Evolutionary conservation across 2,888 invertebrate species (phyloP).

Genomic region (Patella pellucida): DNA sequence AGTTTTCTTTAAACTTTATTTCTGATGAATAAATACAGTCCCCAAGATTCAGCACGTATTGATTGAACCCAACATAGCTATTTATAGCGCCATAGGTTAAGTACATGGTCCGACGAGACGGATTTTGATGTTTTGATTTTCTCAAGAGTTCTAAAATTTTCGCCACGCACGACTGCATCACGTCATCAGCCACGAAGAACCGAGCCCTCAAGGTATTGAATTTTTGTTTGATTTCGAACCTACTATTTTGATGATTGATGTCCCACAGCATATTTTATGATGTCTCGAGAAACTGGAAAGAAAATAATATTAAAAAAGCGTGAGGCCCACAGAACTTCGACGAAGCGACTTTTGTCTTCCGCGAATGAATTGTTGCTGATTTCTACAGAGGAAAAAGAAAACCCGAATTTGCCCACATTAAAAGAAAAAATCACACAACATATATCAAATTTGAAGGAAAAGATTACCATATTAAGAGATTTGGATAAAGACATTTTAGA

Average conservation of each 20-base stretch:
- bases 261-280: not conserved
- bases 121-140: not conserved
- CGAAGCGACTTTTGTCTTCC: not conserved
- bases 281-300: not conserved
- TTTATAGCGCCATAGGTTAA: too few relatives aligned
- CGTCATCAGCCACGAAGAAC: too few relatives aligned
- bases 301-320: not conserved
- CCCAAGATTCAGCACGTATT: too few relatives aligned
- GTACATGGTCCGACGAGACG: conserved; percentile 7
- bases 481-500: not conserved
- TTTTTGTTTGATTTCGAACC: too few relatives aligned
- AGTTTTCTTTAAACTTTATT: too few relatives aligned
- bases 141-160: not conserved
- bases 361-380: not conserved
- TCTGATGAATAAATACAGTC: too few relatives aligned
- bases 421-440: not conserved
- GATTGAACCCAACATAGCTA: too few relatives aligned
- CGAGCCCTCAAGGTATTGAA: too few relatives aligned
- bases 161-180: too few relatives aligned
- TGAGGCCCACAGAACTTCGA: not conserved
- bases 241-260: too few relatives aligned
- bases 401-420: not conserved
- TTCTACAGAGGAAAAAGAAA: not conserved
- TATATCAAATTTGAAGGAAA: not conserved
- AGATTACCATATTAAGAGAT: not conserved